Conservation (phyloP, 2,113 vertebrate species). For the Tachycineta bicolor region DNA sequence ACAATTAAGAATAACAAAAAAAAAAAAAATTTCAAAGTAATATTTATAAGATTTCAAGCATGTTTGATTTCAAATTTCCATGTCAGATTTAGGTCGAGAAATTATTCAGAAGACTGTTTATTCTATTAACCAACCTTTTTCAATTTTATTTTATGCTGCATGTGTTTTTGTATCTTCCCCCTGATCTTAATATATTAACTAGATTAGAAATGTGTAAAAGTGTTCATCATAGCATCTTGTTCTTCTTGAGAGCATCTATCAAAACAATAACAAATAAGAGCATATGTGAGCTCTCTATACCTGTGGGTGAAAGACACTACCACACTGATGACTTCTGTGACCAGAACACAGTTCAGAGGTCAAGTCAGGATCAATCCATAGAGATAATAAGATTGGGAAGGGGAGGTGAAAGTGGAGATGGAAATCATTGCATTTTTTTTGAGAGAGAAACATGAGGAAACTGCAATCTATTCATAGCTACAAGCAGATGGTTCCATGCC, state of each 20-base stretch:
- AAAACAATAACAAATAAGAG: background rate
- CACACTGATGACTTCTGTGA: background rate
- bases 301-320: background rate
- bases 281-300: background rate
- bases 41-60: background rate
- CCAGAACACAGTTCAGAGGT: background rate
- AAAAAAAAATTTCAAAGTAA: background rate
- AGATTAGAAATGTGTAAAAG: background rate
- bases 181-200: background rate
- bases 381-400: background rate
- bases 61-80: background rate
- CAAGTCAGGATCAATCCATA: background rate
- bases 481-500: conserved; percentile 31
- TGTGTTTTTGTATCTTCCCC: background rate
- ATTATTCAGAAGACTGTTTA: background rate
- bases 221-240: background rate
- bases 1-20: background rate
- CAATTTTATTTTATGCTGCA: background rate
- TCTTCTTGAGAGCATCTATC: background rate
- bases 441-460: conserved; percentile 1
- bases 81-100: background rate
- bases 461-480: conserved; percentile 32
- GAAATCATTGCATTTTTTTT: background rate
- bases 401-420: background rate
- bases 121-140: background rate